Conservation (phyloP, 30 jellyfish, hydroid and myxozoan species). For the Rhopilema esculentum region DNA sequence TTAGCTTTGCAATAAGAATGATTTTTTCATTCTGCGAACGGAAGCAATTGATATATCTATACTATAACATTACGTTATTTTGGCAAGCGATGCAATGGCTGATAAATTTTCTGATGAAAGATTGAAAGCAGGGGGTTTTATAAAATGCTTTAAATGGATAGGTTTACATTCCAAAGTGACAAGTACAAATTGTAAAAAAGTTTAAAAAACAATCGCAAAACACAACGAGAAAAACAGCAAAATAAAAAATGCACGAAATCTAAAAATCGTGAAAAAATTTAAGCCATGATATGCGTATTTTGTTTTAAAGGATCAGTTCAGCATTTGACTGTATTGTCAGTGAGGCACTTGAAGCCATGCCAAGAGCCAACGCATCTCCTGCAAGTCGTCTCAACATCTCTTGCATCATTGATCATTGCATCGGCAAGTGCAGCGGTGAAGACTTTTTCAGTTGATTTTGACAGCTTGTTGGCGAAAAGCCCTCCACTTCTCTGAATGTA, state of each 20-base stretch:
- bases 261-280: not conserved
- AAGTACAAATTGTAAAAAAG: not conserved
- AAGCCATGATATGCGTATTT: not conserved
- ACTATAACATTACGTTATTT: no score
- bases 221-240: not conserved
- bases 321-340: slow-evolving; percentile 49
- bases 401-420: slow-evolving; percentile 25
- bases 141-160: no score
- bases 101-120: no score
- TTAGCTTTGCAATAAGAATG: no score
- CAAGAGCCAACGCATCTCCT: slow-evolving; percentile 25
- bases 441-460: slow-evolving; percentile 34
- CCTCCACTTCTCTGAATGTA: slow-evolving; percentile 74
- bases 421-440: slow-evolving; percentile 59
- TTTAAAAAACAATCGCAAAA: no score
- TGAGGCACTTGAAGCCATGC: slow-evolving; percentile 30
- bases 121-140: no score
- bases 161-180: not conserved
- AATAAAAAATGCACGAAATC: not conserved
- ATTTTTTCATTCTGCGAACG: no score
- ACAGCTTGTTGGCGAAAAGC: slow-evolving; percentile 66
- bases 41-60: no score
- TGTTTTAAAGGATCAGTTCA: not conserved
- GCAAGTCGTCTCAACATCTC: slow-evolving; percentile 22
- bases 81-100: no score